Base-by-base conservation (phyloP, 2,797 vertebrate species). In the Alauda arvensis region DNA sequence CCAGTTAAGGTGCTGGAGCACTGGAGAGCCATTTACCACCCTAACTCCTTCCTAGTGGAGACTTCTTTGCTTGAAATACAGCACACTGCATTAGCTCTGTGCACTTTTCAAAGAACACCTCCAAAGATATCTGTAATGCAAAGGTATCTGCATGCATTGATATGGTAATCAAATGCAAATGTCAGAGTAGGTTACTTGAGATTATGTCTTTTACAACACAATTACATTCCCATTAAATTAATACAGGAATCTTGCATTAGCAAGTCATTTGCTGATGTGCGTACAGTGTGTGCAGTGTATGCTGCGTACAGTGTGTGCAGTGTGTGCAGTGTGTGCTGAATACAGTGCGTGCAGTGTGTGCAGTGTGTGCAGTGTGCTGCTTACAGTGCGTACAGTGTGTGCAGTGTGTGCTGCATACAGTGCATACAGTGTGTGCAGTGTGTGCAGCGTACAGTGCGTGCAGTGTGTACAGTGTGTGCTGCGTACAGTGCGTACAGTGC, bases 201-300 rank as follows among this genome's bases (percentile, higher is more conserved):
- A 95, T 92, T 90, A 93, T 93, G 86, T 95, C 92, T 96, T 96
- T 96, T 97, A 95, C 95, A 94, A 94, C 90, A 93, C 89, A 96
- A 95, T 96, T 96, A 94, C 91, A 88, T 93, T 80, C 76, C 88
- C 79, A 88, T 96, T 96, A 93, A 95, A 92, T 96, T 92, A 77
- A 93, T 91, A 93, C 39, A 88, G 89, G 66, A 95, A 92, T 80
- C 59, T 90, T 77, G 82, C 60, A 80, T 86, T 93, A 91, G 75
- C 49, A 87, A 95, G 94, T 93, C 91, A 94, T 52, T n/a, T n/a
- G n/a, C n/a, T n/a, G n/a, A n/a, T n/a, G n/a, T n/a, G n/a, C n/a
- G n/a, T n/a, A n/a, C n/a, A n/a, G n/a, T n/a, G n/a, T n/a, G n/a
- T n/a, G n/a, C n/a, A n/a, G n/a, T n/a, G n/a, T n/a, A n/a, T n/a